Conservation (phyloP, 1,140 invertebrate species). For the Lucilia cuprina region DNA sequence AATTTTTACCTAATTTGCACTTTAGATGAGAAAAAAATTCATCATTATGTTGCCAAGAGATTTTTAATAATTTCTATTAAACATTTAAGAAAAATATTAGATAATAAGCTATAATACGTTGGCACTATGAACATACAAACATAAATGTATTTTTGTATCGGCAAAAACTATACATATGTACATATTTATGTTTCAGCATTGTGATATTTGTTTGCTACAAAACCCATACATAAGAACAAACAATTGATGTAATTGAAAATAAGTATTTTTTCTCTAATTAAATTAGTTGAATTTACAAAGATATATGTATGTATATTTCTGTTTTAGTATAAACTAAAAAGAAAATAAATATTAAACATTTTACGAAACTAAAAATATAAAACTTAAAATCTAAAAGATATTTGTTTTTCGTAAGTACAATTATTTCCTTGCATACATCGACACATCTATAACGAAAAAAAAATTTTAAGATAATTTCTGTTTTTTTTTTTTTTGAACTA, state of each 20-base stretch:
- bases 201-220: not conserved
- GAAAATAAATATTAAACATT: not conserved
- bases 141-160: not conserved
- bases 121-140: not conserved
- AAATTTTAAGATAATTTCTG: not conserved
- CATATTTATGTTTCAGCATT: not conserved
- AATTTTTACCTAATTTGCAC: not conserved
- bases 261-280: not conserved
- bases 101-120: not conserved
- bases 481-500: not conserved
- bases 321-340: not conserved
- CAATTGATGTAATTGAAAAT: not conserved
- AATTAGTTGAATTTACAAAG: not conserved
- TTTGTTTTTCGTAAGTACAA: not conserved
- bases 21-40: not conserved
- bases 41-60: not conserved
- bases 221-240: not conserved
- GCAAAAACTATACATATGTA: not conserved
- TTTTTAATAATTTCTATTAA: not conserved
- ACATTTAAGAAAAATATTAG: conserved; percentile 3
- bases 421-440: conserved; percentile 14
- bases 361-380: not conserved
- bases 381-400: not conserved
- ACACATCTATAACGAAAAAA: conserved; percentile 8
- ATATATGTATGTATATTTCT: not conserved